Conservation (phyloP, 2,113 vertebrate genomes). For the Catagonus wagneri region DNA sequence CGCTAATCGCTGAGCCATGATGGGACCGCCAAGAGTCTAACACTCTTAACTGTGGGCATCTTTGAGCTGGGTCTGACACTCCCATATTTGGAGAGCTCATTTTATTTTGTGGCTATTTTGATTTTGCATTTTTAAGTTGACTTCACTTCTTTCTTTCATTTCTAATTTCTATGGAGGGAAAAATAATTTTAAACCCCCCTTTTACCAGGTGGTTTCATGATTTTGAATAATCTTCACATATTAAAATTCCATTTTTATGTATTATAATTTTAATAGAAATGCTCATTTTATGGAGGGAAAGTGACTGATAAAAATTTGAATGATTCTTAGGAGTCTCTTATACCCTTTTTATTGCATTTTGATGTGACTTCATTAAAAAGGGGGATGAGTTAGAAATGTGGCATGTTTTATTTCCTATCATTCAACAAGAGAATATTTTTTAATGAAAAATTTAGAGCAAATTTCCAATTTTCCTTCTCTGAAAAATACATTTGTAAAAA, state of each 20-base stretch:
- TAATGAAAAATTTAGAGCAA: conserved; percentile 65
- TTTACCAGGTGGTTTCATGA: conserved; percentile 58
- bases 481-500: conserved; percentile 12
- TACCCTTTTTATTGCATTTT: conserved; percentile 64
- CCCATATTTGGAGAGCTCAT: not conserved
- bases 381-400: conserved; percentile 38
- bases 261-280: conserved; percentile 77
- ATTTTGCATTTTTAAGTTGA: conserved; percentile 56
- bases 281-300: conserved; percentile 68
- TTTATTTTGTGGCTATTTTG: conserved; percentile 24
- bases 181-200: conserved; percentile 24
- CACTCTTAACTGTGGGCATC: not conserved
- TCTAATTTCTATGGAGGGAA: conserved; percentile 38
- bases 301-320: conserved; percentile 70
- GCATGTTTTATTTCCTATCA: conserved; percentile 49
- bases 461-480: conserved; percentile 56
- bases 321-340: conserved; percentile 67
- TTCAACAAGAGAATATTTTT: conserved; percentile 62
- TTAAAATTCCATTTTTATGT: conserved; percentile 77
- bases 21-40: not conserved
- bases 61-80: not conserved
- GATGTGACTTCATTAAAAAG: conserved; percentile 70
- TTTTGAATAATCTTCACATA: conserved; percentile 66
- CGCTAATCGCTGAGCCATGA: too few relatives aligned
- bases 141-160: conserved; percentile 54